Percentiles rank a stretch among this genome's conserved stretches.
Conservation (phyloP, 2,113 vertebrate genomes). For the Corythornis cristatus region DNA sequence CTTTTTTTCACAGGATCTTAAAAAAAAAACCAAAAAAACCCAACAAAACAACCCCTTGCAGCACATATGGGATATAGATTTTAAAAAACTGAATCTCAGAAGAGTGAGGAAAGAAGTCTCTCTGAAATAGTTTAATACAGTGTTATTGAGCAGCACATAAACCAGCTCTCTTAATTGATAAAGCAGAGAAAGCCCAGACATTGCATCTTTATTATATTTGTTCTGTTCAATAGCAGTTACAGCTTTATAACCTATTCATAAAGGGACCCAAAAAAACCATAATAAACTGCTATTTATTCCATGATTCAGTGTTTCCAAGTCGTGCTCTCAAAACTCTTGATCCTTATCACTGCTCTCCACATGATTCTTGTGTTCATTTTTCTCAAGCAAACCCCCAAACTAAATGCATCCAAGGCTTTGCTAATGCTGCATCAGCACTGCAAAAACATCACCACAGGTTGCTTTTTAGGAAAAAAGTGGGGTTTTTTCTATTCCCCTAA, state of each 20-base stretch:
- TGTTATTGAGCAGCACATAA: neutral
- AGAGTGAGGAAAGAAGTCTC: neutral
- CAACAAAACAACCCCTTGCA: neutral
- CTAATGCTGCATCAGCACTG: neutral
- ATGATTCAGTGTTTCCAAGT: neutral
- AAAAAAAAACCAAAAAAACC: neutral
- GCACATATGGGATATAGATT: neutral
- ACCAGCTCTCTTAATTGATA: neutral
- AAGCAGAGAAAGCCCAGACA: neutral
- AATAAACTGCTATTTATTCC: neutral
- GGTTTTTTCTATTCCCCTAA: neutral
- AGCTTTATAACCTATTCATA: neutral
- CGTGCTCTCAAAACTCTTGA: neutral
- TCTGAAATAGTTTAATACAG: neutral
- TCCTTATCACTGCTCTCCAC: neutral
- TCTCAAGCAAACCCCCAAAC: neutral
- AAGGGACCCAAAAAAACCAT: neutral
- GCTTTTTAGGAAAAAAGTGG: too few species aligned
- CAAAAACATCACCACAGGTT: neutral
- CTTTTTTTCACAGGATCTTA: neutral
- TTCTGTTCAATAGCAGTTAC: conserved; percentile 8
- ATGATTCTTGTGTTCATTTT: neutral
- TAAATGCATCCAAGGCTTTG: neutral
- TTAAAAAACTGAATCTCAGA: neutral
- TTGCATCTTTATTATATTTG: neutral